These are phyloP conservation scores for Lycophotia porphyrea DNA, from an alignment of 2,888 invertebrate genomes.

Conservation along the genomic window DNA sequence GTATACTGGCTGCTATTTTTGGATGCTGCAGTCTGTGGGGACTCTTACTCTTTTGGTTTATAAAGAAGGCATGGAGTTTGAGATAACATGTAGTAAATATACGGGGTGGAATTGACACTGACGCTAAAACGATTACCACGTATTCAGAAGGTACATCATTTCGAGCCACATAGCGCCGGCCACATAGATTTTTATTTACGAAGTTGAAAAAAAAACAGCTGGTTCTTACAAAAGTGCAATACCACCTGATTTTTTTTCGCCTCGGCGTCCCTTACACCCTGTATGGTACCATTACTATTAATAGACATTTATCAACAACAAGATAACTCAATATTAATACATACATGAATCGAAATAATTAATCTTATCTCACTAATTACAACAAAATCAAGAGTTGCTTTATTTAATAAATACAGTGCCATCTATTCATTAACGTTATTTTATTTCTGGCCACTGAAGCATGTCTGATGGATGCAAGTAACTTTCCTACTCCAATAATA, in stretches of 20 bases:
- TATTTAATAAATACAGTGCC: conserved; percentile 13
- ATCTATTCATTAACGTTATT: conserved; percentile 30
- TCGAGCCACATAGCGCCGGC: too few relatives aligned
- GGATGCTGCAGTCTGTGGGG: background rate
- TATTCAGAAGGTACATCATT: too few relatives aligned
- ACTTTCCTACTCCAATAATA: conserved; percentile 26
- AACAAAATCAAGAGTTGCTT: conserved; percentile 12
- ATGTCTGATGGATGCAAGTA: conserved; percentile 5
- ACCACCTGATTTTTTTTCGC: too few relatives aligned
- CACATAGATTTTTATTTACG: too few relatives aligned
- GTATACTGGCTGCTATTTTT: background rate
- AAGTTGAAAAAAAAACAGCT: too few relatives aligned
- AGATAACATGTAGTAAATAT: background rate
- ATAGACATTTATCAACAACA: conserved; percentile 11
- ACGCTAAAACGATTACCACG: too few relatives aligned
- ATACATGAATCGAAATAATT: conserved; percentile 17
- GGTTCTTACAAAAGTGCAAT: too few relatives aligned
- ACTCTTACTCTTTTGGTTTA: background rate
- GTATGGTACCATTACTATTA: background rate
- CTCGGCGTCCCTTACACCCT: too few relatives aligned
- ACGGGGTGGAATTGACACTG: too few relatives aligned
- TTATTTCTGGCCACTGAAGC: conserved; percentile 26
- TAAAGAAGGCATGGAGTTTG: background rate
- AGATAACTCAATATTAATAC: conserved; percentile 18
- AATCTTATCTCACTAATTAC: conserved; percentile 25